Evolutionary conservation across 2,888 invertebrate genomes (phyloP).

Genomic region (Lepetodrilus schrolli): DNA sequence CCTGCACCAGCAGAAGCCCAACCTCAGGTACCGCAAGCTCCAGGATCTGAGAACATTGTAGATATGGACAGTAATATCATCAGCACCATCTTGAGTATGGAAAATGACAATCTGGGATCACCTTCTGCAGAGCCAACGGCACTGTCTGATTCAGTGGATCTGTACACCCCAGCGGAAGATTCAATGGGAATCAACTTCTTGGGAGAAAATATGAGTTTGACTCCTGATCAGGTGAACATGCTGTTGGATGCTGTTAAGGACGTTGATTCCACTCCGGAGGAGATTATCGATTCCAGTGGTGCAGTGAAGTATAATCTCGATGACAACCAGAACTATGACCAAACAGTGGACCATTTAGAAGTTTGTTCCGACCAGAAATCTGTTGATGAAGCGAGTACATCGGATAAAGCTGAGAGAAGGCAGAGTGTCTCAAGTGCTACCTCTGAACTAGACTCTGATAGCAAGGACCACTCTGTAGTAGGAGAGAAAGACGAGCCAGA

Average conservation of each 20-base stretch:
- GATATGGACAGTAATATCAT: constrained; percentile 67
- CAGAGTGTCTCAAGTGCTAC: not conserved
- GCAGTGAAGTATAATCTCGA: not conserved
- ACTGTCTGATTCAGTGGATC: constrained; percentile 24
- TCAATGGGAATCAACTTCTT: constrained; percentile 40
- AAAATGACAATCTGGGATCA: constrained; percentile 50
- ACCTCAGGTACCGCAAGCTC: not conserved
- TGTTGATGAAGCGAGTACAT: constrained; percentile 1
- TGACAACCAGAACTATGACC: constrained; percentile 23
- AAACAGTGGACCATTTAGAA: not conserved
- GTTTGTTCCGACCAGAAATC: not conserved
- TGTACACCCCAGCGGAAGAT: constrained; percentile 34
- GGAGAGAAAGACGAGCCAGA: not conserved
- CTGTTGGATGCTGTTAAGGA: constrained; percentile 61
- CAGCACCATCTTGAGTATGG: constrained; percentile 68
- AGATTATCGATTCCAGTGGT: constrained; percentile 15
- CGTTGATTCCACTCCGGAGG: constrained; percentile 44
- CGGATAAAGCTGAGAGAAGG: not conserved
- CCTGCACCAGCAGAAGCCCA: not conserved
- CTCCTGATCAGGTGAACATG: constrained; percentile 60
- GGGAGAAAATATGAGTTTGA: constrained; percentile 59
- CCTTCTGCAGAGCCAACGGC: constrained; percentile 33
- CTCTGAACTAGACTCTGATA: not conserved
- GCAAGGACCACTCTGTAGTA: not conserved
- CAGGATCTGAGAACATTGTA: constrained; percentile 32